These are phyloP conservation scores for Empidonax traillii DNA, from an alignment of 2,113 vertebrate genomes.

Conservation along the genomic window DNA sequence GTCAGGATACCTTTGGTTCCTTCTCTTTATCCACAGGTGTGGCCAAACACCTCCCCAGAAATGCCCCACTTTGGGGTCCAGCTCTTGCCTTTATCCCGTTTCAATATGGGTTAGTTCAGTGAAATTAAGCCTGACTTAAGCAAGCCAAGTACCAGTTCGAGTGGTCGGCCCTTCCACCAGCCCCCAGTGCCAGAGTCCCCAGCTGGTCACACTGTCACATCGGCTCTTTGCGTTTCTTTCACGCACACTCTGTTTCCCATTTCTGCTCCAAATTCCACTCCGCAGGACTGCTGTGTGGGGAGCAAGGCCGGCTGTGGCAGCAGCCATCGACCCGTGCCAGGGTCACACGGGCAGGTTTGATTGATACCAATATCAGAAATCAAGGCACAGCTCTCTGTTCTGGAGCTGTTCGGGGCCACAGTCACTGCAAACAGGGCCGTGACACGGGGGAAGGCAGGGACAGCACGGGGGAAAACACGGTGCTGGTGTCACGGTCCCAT, in stretches of 20 bases:
- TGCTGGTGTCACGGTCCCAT: not conserved
- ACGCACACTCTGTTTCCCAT: not conserved
- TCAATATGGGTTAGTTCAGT: not conserved
- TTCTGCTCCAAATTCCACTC: not conserved
- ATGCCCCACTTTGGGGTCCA: not conserved
- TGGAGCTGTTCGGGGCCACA: not conserved
- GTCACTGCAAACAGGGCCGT: not conserved
- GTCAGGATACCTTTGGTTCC: not conserved
- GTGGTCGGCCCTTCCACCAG: not conserved
- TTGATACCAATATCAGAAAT: not conserved
- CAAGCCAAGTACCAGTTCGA: not conserved
- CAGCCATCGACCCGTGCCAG: rapidly evolving
- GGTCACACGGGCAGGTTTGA: not conserved
- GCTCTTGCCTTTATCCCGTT: not conserved
- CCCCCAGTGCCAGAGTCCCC: not conserved
- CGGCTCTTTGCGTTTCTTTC: not conserved
- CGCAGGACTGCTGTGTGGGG: not conserved
- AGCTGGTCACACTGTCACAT: not conserved
- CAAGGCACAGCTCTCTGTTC: not conserved
- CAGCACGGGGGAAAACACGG: not conserved
- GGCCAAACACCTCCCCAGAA: not conserved
- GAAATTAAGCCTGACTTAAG: not conserved
- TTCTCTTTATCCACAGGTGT: not conserved
- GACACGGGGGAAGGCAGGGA: not conserved
- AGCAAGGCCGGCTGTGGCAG: rapidly evolving